Conservation (phyloP, 1,140 invertebrate species). For the Andricus grossulariae region DNA sequence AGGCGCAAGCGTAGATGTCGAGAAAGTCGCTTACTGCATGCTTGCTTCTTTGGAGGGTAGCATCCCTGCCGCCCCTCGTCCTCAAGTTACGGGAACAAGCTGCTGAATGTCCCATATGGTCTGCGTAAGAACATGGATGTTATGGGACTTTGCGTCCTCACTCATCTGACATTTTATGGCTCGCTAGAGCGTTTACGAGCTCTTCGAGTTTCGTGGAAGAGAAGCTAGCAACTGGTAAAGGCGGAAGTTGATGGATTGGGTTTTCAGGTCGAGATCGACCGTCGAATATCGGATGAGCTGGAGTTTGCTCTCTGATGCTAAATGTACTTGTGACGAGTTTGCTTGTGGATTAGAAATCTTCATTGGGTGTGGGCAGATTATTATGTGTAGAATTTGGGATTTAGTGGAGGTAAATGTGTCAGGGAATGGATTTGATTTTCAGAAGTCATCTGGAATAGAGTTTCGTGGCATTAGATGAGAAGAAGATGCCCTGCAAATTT, state of each 20-base stretch:
- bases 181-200: slow-evolving; percentile 2
- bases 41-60: slow-evolving; percentile 38
- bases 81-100: background rate
- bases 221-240: background rate
- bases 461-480: no score
- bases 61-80: slow-evolving; percentile 28
- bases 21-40: slow-evolving; percentile 45
- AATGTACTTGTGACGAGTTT: slow-evolving; percentile 26
- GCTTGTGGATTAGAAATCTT: slow-evolving; percentile 13
- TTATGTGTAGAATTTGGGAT: slow-evolving; percentile 7
- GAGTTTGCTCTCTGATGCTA: slow-evolving; percentile 29
- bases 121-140: background rate
- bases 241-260: slow-evolving; percentile 17
- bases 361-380: background rate
- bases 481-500: no score
- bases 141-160: slow-evolving; percentile 12
- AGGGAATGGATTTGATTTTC: background rate
- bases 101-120: background rate
- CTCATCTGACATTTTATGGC: slow-evolving; percentile 10
- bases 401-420: slow-evolving; percentile 11
- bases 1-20: slow-evolving; percentile 45
- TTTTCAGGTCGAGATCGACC: slow-evolving; percentile 31
- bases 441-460: no score
- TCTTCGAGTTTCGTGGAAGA: background rate
- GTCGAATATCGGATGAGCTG: slow-evolving; percentile 29